These are phyloP conservation scores for Cosmia trapezina DNA, from an alignment of 2,888 invertebrate species.

Conservation along the genomic window DNA sequence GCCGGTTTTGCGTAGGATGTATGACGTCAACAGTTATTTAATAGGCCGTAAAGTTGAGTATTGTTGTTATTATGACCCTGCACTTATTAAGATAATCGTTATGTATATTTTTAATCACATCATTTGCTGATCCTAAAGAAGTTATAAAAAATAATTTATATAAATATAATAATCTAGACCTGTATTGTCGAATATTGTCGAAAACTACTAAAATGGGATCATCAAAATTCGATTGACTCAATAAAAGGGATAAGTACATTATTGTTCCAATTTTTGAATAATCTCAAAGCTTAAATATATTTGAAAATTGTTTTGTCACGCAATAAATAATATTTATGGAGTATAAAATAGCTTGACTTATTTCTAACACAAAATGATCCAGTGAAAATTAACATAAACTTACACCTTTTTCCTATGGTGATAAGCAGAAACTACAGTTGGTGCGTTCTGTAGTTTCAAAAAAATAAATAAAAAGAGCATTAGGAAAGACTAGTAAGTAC, in stretches of 20 bases:
- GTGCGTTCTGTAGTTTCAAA: no score
- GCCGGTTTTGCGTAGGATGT: constrained; percentile 18
- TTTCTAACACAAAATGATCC: no score
- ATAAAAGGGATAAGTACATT: not conserved
- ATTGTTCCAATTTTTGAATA: constrained; percentile 18
- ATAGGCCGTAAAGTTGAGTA: constrained; percentile 20
- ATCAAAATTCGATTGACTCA: constrained; percentile 7
- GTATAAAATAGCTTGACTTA: no score
- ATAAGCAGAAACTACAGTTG: not conserved
- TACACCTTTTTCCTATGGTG: not conserved
- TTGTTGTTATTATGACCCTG: constrained; percentile 22
- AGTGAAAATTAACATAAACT: no score
- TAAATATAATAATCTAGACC: no score
- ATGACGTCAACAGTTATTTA: constrained; percentile 22
- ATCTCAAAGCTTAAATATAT: not conserved
- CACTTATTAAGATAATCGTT: constrained; percentile 30
- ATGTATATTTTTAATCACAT: constrained; percentile 6
- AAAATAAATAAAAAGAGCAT: no score
- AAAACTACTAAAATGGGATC: constrained; percentile 9
- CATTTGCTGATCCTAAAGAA: constrained; percentile 25
- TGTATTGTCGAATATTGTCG: not conserved
- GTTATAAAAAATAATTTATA: not conserved
- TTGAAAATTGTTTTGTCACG: not conserved
- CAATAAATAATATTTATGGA: constrained; percentile 3
- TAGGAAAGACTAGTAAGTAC: no score